Evolutionary conservation across 1,140 invertebrate species (phyloP).

Genomic region (Hypothenemus hampei): DNA sequence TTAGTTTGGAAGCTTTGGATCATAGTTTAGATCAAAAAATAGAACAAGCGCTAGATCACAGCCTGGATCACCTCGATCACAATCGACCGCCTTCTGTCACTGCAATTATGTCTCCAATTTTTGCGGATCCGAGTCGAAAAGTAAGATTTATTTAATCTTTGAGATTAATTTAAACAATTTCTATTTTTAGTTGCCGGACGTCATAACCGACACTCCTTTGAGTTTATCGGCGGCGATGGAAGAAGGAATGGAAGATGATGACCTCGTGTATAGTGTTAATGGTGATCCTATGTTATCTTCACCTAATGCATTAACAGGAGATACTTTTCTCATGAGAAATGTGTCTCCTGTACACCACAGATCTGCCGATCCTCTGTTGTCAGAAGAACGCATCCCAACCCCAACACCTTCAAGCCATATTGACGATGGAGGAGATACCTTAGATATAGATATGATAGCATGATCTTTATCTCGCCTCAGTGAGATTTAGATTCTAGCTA

Average conservation of each 20-base stretch:
- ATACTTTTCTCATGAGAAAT: slow-evolving; percentile 32
- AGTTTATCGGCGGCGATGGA: slow-evolving; percentile 68
- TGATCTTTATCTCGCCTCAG: slow-evolving; percentile 33
- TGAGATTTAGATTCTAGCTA: slow-evolving; percentile 23
- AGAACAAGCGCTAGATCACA: slow-evolving; percentile 27
- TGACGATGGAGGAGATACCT: slow-evolving; percentile 42
- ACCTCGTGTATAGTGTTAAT: slow-evolving; percentile 52
- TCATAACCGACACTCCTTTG: slow-evolving; percentile 53
- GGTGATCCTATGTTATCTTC: slow-evolving; percentile 60
- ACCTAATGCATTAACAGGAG: slow-evolving; percentile 42
- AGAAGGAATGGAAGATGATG: slow-evolving; percentile 79
- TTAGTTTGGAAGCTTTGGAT: slow-evolving; percentile 23
- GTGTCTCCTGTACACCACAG: slow-evolving; percentile 35
- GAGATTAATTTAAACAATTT: not conserved
- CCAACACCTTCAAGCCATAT: slow-evolving; percentile 43
- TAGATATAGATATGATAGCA: slow-evolving; percentile 47
- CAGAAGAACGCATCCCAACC: slow-evolving; percentile 40
- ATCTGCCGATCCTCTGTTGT: slow-evolving; percentile 36
- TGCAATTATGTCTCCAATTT: slow-evolving; percentile 39
- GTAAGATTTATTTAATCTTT: slow-evolving; percentile 35
- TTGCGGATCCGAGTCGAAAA: slow-evolving; percentile 42
- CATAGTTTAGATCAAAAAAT: slow-evolving; percentile 31
- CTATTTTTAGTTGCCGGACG: slow-evolving; percentile 51
- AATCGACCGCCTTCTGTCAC: slow-evolving; percentile 44
- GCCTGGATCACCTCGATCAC: slow-evolving; percentile 42